phyloP scores from a whole-genome alignment of 2,797 vertebrate genomes.

The Paramormyrops hopkinsi region DNA sequence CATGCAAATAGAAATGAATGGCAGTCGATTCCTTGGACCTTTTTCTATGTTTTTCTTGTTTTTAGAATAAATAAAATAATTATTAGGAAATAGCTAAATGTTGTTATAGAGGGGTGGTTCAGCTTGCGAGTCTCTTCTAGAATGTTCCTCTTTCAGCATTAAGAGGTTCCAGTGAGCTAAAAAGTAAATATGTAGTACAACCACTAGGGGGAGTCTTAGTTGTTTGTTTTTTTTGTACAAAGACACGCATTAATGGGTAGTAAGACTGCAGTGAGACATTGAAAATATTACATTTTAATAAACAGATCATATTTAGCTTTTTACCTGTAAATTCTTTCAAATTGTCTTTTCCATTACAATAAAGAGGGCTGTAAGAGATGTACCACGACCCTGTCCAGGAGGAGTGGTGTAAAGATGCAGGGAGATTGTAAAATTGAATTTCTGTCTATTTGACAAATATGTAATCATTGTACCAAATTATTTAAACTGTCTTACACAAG shows the following conservation, averaged over 20 bases:
- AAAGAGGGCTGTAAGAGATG: background rate
- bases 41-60: background rate
- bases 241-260: background rate
- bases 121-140: constrained; percentile 3
- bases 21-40: background rate
- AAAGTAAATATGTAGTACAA: background rate
- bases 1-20: background rate
- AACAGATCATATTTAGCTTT: background rate
- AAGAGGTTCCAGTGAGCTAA: background rate
- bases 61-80: background rate
- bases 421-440: background rate
- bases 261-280: background rate
- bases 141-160: background rate
- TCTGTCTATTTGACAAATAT: background rate
- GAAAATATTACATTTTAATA: background rate
- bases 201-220: constrained; percentile 20
- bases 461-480: background rate
- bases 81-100: background rate
- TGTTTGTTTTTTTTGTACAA: background rate
- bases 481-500: background rate
- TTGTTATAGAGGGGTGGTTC: background rate
- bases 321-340: background rate
- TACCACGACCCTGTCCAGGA: background rate
- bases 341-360: background rate
- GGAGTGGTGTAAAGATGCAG: background rate